Evolutionary conservation across 2,888 invertebrate genomes (phyloP).

Genomic region (Esperia sulphurella): DNA sequence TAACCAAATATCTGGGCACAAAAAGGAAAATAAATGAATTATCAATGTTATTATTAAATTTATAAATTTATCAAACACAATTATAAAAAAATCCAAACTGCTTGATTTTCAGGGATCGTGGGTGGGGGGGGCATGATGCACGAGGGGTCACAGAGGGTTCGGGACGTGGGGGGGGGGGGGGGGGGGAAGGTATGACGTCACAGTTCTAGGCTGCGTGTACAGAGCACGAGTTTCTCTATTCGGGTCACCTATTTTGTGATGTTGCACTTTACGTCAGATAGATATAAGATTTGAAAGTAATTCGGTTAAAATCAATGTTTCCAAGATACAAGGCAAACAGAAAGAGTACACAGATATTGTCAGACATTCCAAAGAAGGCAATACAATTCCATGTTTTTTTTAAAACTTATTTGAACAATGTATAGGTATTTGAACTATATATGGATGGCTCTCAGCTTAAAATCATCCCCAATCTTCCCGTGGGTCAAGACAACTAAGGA

Average conservation of each 20-base stretch:
- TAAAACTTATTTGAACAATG: no score
- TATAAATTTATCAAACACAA: no score
- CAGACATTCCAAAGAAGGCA: no score
- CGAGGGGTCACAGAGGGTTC: constrained; percentile 1
- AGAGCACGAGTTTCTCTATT: constrained; percentile 42
- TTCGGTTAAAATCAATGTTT: background rate
- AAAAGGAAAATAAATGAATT: background rate
- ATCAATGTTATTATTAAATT: background rate
- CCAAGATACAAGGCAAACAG: background rate
- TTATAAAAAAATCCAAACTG: no score
- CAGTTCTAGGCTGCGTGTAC: constrained; percentile 45
- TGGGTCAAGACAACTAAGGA: no score
- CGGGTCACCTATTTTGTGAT: constrained; percentile 62
- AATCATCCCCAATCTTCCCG: no score
- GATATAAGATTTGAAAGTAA: no score
- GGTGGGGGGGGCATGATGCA: background rate
- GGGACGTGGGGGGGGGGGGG: constrained; percentile 10
- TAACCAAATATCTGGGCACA: no score
- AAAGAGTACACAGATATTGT: no score
- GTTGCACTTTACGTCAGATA: constrained; percentile 43
- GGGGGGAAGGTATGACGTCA: constrained; percentile 48
- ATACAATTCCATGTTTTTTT: no score
- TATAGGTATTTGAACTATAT: no score
- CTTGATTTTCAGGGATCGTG: background rate
- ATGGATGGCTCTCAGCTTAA: no score